Percentiles rank a stretch among this genome's conserved stretches.
These are phyloP conservation scores for Drosophila biarmipes DNA, from an alignment of 1,140 invertebrate species.

Conservation along the genomic window DNA sequence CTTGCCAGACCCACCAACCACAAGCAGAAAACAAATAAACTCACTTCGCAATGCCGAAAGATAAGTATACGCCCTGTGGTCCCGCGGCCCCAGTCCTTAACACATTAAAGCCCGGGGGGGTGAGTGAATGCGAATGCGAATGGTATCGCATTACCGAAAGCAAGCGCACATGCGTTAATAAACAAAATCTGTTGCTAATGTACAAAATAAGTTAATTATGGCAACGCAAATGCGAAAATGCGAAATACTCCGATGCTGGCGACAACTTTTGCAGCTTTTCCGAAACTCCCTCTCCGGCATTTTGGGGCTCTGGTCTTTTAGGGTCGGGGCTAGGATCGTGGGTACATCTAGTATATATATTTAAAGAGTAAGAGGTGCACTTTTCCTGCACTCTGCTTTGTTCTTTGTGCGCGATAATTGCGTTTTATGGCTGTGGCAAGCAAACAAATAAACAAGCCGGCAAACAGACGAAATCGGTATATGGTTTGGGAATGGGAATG, in stretches of 20 bases:
- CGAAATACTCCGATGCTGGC: conserved; percentile 37
- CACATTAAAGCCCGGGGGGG: conserved; percentile 43
- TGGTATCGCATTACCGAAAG: conserved; percentile 59
- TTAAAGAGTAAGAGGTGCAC: conserved; percentile 27
- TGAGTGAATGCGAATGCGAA: conserved; percentile 12
- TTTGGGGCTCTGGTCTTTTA: not conserved
- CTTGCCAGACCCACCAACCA: conserved; percentile 35
- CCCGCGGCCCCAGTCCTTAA: conserved; percentile 12
- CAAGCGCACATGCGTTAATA: conserved; percentile 72
- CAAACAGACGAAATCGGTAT: conserved; percentile 18
- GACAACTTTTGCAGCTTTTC: conserved; percentile 66
- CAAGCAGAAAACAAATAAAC: conserved; percentile 80
- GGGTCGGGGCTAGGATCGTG: not conserved
- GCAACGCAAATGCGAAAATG: conserved; percentile 66
- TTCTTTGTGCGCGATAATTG: conserved; percentile 64
- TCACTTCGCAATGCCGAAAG: conserved; percentile 66
- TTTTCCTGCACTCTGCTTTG: conserved; percentile 35
- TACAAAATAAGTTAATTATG: conserved; percentile 81
- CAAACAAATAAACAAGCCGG: conserved; percentile 31
- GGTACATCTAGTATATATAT: not conserved
- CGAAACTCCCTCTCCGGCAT: conserved; percentile 43
- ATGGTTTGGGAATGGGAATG: conserved; percentile 1
- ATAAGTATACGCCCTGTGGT: conserved; percentile 70
- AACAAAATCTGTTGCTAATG: conserved; percentile 82
- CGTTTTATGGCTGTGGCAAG: conserved; percentile 61